Percentiles rank a stretch among this genome's conserved stretches.
These are phyloP conservation scores for Ophioninae sp. DNA, from an alignment of 2,888 invertebrate species.

Conservation along the genomic window DNA sequence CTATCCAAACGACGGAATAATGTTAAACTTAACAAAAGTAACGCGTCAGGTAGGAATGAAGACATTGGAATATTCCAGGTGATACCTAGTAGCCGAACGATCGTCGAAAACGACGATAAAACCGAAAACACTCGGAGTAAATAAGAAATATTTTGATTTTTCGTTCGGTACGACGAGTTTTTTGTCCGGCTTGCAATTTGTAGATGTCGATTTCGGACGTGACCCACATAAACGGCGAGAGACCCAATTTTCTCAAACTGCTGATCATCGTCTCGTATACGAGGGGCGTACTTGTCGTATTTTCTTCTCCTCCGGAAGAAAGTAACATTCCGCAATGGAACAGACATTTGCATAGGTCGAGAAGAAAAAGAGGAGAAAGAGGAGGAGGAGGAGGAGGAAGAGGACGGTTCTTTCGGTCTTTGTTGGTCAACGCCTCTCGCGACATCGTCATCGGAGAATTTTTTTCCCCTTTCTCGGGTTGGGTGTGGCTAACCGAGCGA, in stretches of 20 bases:
- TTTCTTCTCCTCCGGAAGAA: constrained; percentile 42
- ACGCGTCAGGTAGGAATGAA: not conserved
- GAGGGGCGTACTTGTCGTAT: constrained; percentile 54
- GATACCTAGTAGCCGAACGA: not conserved
- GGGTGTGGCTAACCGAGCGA: too few species aligned
- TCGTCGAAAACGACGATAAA: too few species aligned
- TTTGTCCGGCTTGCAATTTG: too few species aligned
- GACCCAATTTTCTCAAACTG: constrained; percentile 31
- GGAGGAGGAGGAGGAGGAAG: too few species aligned
- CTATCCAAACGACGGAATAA: not conserved
- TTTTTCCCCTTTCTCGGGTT: constrained; percentile 4
- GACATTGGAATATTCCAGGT: not conserved
- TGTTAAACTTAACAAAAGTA: not conserved
- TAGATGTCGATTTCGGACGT: too few species aligned
- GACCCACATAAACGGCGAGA: constrained; percentile 1
- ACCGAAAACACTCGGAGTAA: too few species aligned
- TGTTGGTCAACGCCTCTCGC: constrained; percentile 30
- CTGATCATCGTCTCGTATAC: constrained; percentile 14
- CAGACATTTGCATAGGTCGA: constrained; percentile 52
- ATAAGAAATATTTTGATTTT: too few species aligned
- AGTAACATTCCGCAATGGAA: constrained; percentile 45
- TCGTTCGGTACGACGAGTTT: too few species aligned
- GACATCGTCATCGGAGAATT: constrained; percentile 34
- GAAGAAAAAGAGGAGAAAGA: too few species aligned
- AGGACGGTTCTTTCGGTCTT: constrained; percentile 16